phyloP scores from a whole-genome alignment of 2,113 vertebrate genomes.

The Carassius carassius region DNA sequence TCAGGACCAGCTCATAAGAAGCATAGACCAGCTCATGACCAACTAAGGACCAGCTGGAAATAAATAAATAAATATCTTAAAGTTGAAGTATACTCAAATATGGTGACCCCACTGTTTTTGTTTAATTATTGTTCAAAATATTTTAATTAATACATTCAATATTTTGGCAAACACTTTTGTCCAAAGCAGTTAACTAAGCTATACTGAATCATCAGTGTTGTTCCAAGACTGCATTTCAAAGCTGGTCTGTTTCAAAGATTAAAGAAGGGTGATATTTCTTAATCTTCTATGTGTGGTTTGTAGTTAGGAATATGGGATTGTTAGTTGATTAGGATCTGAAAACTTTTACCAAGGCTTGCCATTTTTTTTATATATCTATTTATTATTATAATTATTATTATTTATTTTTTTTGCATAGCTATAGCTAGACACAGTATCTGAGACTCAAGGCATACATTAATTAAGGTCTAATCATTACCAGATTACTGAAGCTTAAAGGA shows the following conservation, averaged over 20 bases:
- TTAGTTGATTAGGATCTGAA: neutral
- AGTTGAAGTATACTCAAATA: too few relatives aligned
- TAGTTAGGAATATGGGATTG: neutral
- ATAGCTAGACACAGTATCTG: slow-evolving; percentile 4
- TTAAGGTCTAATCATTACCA: slow-evolving; percentile 13
- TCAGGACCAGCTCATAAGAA: too few relatives aligned
- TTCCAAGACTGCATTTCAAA: neutral
- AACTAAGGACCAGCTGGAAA: too few relatives aligned
- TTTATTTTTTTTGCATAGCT: neutral
- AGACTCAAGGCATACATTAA: slow-evolving; percentile 17
- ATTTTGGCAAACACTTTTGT: neutral
- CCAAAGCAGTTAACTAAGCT: neutral
- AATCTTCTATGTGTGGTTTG: neutral
- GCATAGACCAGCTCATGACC: too few relatives aligned
- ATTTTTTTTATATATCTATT: neutral
- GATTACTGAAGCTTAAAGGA: slow-evolving; percentile 15
- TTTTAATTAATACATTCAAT: neutral
- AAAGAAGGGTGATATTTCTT: neutral
- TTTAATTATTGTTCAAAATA: neutral
- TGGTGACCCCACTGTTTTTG: neutral
- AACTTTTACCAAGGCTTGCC: neutral
- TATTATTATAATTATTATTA: too few relatives aligned
- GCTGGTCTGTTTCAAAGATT: neutral
- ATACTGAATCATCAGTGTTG: neutral
- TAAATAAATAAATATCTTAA: too few relatives aligned